Conservation (phyloP, 2,113 vertebrate genomes). For the Barbus barbus region DNA sequence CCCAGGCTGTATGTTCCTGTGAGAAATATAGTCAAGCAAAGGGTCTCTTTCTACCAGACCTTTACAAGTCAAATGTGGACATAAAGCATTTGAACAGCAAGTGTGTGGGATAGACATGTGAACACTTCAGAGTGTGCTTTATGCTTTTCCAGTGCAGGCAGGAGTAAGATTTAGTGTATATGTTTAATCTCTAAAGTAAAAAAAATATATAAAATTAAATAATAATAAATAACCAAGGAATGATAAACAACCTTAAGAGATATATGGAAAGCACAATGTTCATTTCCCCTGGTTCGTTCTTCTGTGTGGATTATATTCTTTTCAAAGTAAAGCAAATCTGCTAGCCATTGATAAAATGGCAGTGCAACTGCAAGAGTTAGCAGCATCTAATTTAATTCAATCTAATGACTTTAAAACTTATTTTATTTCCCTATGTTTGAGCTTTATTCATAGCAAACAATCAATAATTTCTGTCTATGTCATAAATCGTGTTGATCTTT, state of each 20-base stretch:
- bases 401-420: constrained; percentile 5
- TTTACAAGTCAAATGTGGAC: constrained; percentile 19
- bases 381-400: constrained; percentile 25
- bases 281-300: background rate
- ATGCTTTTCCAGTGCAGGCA: constrained; percentile 12
- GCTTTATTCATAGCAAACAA: constrained; percentile 29
- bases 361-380: background rate
- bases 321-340: background rate
- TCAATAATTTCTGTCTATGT: constrained; percentile 22
- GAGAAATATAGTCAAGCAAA: constrained; percentile 1
- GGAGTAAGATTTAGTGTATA: background rate
- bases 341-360: constrained; percentile 10
- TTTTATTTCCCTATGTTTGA: constrained; percentile 3
- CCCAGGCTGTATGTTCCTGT: background rate
- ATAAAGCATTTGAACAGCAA: constrained; percentile 26
- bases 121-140: background rate
- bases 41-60: background rate
- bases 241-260: background rate
- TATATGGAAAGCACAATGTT: background rate
- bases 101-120: constrained; percentile 13
- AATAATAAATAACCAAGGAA: background rate
- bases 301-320: background rate
- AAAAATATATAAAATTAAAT: background rate
- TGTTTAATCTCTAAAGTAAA: constrained; percentile 14
- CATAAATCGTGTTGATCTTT: constrained; percentile 24